Base-by-base conservation (phyloP, 2,113 vertebrate genomes). In the Phoxinus phoxinus region DNA sequence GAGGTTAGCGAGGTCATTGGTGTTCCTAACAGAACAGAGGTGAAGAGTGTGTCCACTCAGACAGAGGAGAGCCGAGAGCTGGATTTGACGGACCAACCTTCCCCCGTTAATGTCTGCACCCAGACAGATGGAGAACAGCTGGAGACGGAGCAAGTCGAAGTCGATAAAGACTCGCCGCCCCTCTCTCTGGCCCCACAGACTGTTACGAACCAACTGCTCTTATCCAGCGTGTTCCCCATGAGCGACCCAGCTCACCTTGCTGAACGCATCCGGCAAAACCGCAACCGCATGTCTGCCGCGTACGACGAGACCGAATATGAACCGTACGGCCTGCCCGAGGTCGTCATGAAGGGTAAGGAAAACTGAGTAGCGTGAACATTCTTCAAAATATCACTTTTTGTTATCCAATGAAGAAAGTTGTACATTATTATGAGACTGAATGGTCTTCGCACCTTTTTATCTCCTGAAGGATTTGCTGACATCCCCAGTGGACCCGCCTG, bases 221-320 rank as follows among this genome's bases (percentile, higher is more conserved):
- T 94, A 84, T 85, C 92, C 19, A 84, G 92, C 48, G 88, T 92
- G 7, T 95, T 94, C 88, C 93, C 93, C 32, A 94, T 95, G 86
- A 87, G 93, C 2, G 91, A 95, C 89, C 94, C 95, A 0, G 94
- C 91, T 5, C 92, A 93, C 6, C 88, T 96, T 25, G 95, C 94
- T 7, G 93, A 94, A 59, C 91, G 95, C 82, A 95, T 95, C 78
- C 90, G 92, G 0, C 92, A 91, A 1, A 94, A 90, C 90, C 92
- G 94, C 72, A 92, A 86, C 1, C 95, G 92, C 86, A 89, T 96
- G 87, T 96, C 95, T 0, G 95, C 93, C 0, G 95, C 95, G 2
- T 95, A 94, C 75, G 95, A 96, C 23, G 94, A 96, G 87, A 95
- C 95, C 0, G 95, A 95, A 85, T 96, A 96, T 12, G 94, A 96